Evolutionary conservation across 2,797 vertebrate genomes (phyloP).

Genomic region (Sebastes steindachneri): DNA sequence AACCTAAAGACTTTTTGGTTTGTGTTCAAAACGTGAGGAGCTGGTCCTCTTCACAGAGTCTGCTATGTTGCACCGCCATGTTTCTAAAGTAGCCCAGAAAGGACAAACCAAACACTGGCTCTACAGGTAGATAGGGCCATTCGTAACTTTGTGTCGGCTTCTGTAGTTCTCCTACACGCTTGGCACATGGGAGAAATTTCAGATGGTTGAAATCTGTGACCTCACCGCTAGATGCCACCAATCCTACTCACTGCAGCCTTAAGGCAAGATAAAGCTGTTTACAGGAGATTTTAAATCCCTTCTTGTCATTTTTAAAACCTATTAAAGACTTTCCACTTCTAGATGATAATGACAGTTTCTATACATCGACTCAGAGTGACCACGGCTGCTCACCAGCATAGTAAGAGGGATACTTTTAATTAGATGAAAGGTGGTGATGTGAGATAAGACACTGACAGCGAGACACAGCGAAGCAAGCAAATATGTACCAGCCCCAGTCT

Average conservation of each 20-base stretch:
- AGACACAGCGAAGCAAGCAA: conserved; percentile 10
- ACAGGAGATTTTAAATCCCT: background rate
- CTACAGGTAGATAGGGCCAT: too few relatives aligned
- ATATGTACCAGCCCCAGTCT: conserved; percentile 16
- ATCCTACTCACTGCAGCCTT: background rate
- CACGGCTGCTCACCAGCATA: conserved; percentile 6
- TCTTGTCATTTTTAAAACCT: background rate
- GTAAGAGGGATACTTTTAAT: conserved; percentile 36
- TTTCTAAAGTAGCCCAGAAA: too few relatives aligned
- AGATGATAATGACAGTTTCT: background rate
- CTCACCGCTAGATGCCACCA: background rate
- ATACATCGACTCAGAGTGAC: conserved; percentile 8
- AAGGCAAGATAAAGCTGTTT: background rate
- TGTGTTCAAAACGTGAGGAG: too few relatives aligned
- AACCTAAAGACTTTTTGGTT: too few relatives aligned
- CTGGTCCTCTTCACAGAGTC: too few relatives aligned
- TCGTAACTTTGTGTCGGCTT: too few relatives aligned
- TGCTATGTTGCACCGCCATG: too few relatives aligned
- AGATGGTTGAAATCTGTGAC: too few relatives aligned
- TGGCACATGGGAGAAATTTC: too few relatives aligned
- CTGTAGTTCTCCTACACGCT: too few relatives aligned
- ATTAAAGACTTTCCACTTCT: background rate
- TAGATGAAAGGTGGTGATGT: conserved; percentile 33
- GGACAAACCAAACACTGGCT: too few relatives aligned
- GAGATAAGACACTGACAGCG: conserved; percentile 42